Percentiles rank a stretch among this genome's conserved stretches.
Evolutionary conservation across 2,888 invertebrate species (phyloP).

Genomic region (Selenia dentaria): DNA sequence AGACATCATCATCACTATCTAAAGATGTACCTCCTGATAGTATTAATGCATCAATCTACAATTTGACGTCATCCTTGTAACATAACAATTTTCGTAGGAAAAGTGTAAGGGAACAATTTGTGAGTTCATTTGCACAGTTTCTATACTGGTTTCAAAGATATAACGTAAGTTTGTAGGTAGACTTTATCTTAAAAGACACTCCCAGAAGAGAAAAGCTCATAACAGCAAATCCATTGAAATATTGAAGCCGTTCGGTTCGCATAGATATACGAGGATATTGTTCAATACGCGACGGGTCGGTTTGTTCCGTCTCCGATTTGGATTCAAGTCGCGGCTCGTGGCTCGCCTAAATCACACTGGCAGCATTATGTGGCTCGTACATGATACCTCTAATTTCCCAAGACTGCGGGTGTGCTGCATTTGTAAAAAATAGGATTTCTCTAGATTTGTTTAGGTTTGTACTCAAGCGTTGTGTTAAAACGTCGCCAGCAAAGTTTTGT

Average conservation of each 20-base stretch:
- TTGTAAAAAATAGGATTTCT: constrained; percentile 28
- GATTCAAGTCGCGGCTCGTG: constrained; percentile 52
- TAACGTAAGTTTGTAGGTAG: too few species aligned
- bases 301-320: constrained; percentile 44
- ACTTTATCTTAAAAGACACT: background rate
- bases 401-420: constrained; percentile 29
- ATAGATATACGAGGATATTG: constrained; percentile 51
- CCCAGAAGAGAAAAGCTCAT: background rate
- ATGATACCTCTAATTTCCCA: constrained; percentile 44
- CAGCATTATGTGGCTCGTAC: constrained; percentile 35
- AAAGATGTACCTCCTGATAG: too few species aligned
- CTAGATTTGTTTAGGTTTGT: background rate
- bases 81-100: too few species aligned
- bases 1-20: too few species aligned
- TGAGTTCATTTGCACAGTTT: too few species aligned
- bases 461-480: too few species aligned
- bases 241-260: constrained; percentile 38
- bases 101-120: too few species aligned
- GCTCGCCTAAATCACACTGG: constrained; percentile 47
- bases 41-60: too few species aligned
- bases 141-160: too few species aligned
- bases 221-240: constrained; percentile 32
- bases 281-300: constrained; percentile 36
- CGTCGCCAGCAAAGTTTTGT: too few species aligned
- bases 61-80: too few species aligned